Percentiles rank a stretch among this genome's conserved stretches.
These are phyloP conservation scores for Syngnathus floridae DNA, from an alignment of 2,113 vertebrate species.

Conservation along the genomic window DNA sequence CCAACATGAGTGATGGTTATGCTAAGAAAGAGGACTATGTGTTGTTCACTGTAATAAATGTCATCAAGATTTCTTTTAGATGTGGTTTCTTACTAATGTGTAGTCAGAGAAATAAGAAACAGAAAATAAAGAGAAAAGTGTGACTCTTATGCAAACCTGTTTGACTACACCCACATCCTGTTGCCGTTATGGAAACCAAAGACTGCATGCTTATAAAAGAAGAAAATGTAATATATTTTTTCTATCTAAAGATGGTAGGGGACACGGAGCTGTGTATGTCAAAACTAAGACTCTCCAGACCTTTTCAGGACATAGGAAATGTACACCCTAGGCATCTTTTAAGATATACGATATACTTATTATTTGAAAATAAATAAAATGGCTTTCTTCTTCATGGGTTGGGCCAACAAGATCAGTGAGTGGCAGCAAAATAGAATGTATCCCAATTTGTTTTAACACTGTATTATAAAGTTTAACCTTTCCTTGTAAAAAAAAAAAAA, in stretches of 20 bases:
- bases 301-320: neutral
- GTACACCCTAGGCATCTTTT: neutral
- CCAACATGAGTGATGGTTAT: slow-evolving; percentile 8
- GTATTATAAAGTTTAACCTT: neutral
- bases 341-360: neutral
- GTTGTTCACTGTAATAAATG: neutral
- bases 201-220: slow-evolving; percentile 12
- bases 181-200: slow-evolving; percentile 29
- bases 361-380: neutral
- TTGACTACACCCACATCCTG: slow-evolving; percentile 58
- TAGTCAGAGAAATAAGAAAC: slow-evolving; percentile 14
- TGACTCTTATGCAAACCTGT: slow-evolving; percentile 13
- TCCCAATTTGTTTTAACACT: neutral
- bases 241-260: neutral
- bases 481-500: neutral
- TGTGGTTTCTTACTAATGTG: neutral
- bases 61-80: neutral
- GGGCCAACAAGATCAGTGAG: neutral
- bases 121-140: slow-evolving; percentile 41
- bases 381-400: neutral
- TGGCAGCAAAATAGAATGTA: neutral
- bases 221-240: neutral
- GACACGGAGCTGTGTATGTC: neutral
- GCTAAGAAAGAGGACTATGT: neutral
- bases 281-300: neutral